Conservation (phyloP, 2,113 vertebrate genomes). For the Phoenicopterus ruber region DNA sequence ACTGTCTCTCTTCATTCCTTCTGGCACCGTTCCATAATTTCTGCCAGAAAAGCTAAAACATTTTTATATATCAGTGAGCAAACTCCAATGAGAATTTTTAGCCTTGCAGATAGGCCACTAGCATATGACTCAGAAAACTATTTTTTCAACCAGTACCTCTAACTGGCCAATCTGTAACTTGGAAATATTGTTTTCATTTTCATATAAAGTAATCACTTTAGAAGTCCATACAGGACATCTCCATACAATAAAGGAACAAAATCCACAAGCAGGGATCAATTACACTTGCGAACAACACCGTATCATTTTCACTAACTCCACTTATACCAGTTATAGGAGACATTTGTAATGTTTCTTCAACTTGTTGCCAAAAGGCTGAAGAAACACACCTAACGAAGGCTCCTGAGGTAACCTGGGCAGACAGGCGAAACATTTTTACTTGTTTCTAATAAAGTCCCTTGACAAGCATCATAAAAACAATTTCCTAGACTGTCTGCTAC, state of each 20-base stretch:
- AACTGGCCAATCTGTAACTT: not conserved
- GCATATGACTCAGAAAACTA: conserved; percentile 30
- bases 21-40: not conserved
- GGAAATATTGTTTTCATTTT: not conserved
- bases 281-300: not conserved
- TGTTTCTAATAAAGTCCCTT: not conserved
- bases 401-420: not conserved
- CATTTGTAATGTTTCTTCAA: not conserved
- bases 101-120: not conserved
- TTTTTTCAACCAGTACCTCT: conserved; percentile 17
- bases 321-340: not conserved
- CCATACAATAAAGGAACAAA: not conserved
- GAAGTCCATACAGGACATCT: not conserved
- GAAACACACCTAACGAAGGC: not conserved
- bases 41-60: conserved; percentile 16
- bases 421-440: not conserved
- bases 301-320: not conserved
- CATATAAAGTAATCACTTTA: not conserved
- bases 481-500: not conserved
- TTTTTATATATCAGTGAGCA: not conserved
- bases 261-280: not conserved
- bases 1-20: not conserved
- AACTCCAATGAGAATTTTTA: conserved; percentile 35
- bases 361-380: not conserved
- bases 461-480: not conserved